A percentile compares a stretch with the other conserved stretches of the same genome.
phyloP scores from a whole-genome alignment of 2,113 vertebrate genomes.

The Mastomys natalensis region DNA sequence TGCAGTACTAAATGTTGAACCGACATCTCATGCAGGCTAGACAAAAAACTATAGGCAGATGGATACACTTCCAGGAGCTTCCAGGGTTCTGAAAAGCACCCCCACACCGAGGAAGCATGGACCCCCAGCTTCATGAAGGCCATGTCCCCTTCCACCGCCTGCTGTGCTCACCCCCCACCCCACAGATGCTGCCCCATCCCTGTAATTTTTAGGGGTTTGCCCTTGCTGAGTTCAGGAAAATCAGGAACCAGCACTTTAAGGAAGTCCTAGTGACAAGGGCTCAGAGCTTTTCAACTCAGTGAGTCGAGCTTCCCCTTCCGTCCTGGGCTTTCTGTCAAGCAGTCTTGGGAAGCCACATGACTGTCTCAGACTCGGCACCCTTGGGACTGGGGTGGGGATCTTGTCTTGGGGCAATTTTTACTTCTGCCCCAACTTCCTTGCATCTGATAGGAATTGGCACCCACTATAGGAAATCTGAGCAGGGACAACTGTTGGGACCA shows the following conservation, averaged over 20 bases:
- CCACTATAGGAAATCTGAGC: not conserved
- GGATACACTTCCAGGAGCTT: not conserved
- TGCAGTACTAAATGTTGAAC: not conserved
- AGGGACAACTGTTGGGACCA: not conserved
- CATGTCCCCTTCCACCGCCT: fast-evolving
- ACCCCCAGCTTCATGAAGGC: not conserved
- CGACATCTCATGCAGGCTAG: not conserved
- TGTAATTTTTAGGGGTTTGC: slow-evolving; percentile 47
- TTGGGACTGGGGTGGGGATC: too few species aligned
- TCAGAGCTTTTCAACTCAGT: slow-evolving; percentile 2
- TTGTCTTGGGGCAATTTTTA: not conserved
- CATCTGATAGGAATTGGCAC: not conserved
- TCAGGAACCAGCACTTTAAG: not conserved
- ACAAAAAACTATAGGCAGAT: not conserved
- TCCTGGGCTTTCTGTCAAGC: not conserved
- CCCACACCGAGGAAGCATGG: fast-evolving
- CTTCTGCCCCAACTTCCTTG: not conserved
- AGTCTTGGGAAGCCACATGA: not conserved
- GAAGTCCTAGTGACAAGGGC: not conserved
- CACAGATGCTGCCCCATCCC: too few species aligned
- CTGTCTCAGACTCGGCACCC: not conserved
- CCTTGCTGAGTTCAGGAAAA: slow-evolving; percentile 61
- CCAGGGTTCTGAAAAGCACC: not conserved
- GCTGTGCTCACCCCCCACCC: not conserved
- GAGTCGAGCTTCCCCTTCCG: slow-evolving; percentile 4